Base-by-base conservation (phyloP, 2,797 vertebrate genomes). In the Adrianichthys oophorus region DNA sequence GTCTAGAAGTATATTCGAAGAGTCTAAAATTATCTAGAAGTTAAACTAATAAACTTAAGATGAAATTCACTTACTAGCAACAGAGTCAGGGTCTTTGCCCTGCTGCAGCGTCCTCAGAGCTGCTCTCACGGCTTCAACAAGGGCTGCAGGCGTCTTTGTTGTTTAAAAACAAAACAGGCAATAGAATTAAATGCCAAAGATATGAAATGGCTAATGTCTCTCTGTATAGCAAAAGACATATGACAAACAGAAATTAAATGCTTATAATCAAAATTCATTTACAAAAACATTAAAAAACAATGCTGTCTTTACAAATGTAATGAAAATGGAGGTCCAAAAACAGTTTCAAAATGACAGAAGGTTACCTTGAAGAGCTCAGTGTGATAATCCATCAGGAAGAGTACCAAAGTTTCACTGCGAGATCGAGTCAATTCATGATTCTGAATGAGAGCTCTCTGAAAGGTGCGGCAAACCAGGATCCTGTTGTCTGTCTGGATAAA, bases 331-430 rank as follows among this genome's bases (percentile, higher is more conserved):
- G 17, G n/a, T 32, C 16, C 1, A 16, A 59, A 26, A 52, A n/a
- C 14, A 37, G 10, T 13, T 7, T 1, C 14, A 1, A n/a, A 18
- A 41, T 1, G 45, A 43, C 19, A 19, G 5, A 37, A 12, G 1
- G 40, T 3, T 15, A 95, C 92, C 93, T 94, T 94, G 68, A 94
- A 94, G 55, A 96, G 85, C 7, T 94, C 84, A 0, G 73, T 76
- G 59, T 87, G 85, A 68, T 89, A 86, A 56, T 95, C 92, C 89
- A 94, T 88, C 41, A 95, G 86, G 85, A 96, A 95, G 15, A 85
- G 62, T 23, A 92, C 66, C 59, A 95, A 80, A 19, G 87, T 81
- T 55, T 95, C 94, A 51, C 85, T 80, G 50, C 89, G 87, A 1
- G 60, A 40, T 72, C 91, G 92, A 59, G 86, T 84, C 50, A 95